Percentiles rank a stretch among this genome's conserved stretches.
phyloP scores from a whole-genome alignment of 92 coral and sea anemone species.

The Bergia puertoricense region DNA sequence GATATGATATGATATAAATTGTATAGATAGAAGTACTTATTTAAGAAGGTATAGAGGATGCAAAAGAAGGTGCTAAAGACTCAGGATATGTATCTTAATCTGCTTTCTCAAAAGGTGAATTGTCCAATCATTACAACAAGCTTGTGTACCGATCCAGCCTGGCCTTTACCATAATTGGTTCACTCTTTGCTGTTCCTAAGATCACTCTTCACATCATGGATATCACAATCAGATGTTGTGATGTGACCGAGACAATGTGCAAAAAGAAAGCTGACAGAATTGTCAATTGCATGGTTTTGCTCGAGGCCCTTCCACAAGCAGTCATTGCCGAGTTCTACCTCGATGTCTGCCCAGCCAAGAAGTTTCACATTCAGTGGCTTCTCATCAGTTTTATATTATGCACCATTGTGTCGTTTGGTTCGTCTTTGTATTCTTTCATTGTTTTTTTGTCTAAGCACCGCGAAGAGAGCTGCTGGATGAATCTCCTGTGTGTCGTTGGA shows the following conservation, averaged over 20 bases:
- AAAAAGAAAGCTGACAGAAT: background rate
- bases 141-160: constrained; percentile 13
- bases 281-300: background rate
- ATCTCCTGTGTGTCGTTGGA: too few species aligned
- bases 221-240: background rate
- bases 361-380: constrained; percentile 13
- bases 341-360: too few species aligned
- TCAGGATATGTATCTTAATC: too few species aligned
- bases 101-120: background rate
- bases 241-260: background rate
- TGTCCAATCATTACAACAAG: background rate
- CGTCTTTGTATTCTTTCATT: background rate
- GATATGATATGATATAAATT: too few species aligned
- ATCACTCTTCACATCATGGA: background rate
- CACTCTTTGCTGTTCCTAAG: constrained; percentile 4
- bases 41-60: too few species aligned
- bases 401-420: background rate
- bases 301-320: constrained; percentile 20
- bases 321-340: constrained; percentile 10
- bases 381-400: background rate
- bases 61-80: too few species aligned
- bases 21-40: too few species aligned
- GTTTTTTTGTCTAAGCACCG: background rate
- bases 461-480: background rate
- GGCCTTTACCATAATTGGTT: background rate